Base-by-base conservation (phyloP, 2,888 invertebrate genomes). In the Brenthis ino region DNA sequence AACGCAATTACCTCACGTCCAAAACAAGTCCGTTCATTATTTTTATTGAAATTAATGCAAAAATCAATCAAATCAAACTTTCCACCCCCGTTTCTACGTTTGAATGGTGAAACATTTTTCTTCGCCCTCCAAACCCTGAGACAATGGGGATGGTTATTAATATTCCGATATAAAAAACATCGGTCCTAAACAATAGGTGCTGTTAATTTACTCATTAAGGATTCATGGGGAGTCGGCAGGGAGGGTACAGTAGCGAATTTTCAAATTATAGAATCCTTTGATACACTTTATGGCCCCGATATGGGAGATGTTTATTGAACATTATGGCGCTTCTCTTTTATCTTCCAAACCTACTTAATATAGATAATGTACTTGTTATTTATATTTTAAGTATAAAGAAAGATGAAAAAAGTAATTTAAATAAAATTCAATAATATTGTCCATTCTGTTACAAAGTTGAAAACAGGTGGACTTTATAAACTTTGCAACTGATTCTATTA, bases 121-220 rank as follows among this genome's bases (percentile, higher is more conserved):
- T 82, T 78, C 72, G 73, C 82, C 84, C 83, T 79, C 72, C 76
- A 64, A 77, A 80, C 37, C 77, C 79, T 80, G 79, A 85, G 86
- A 92, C 91, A 91, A 91, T 89, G 79, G 84, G 82, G 83, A 84
- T 85, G 86, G 86, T 87, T 89, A 92, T 93, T 92, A 92, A 92
- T 91, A 91, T 91, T 91, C 86, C 81, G 80, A 86, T 86, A 84
- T 84, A 87, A 92, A 91, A 92, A 91, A 90, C 86, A 86, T 80
- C 80, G 83, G 77, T 77, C 80, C 84, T 82, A 87, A 87, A 93
- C 93, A 93, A 93, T 93, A 90, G 92, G 87, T 91, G 88, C 85
- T 89, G 90, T 93, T 93, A 93, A 93, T 93, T 91, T 87, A 84
- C 87, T 93, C 91, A 90, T 91, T 93, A 91, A 82, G 83, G 79